Evolutionary conservation across 2,888 invertebrate species (phyloP), one percentile per base, ranked within the genome.

Genomic region (Protonemura montana): DNA sequence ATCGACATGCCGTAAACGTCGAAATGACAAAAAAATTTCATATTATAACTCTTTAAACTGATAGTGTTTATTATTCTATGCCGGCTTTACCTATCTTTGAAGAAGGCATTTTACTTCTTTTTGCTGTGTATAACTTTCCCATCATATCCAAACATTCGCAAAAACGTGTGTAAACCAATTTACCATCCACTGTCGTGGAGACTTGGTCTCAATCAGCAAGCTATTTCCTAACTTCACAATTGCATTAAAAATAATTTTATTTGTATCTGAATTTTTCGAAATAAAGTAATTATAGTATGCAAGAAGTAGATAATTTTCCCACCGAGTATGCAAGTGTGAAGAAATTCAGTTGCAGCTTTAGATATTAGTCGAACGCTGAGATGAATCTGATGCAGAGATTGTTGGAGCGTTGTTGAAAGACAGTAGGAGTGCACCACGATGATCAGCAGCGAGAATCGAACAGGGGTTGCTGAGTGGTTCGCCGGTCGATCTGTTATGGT

Each of bases 401-500:
- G 59, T 2, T 13, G 1, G 13, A 13, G 59, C 13, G 59, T 10
- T 1, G 21, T 59, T 7, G 59, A 21, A 21, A 59, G 59, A 21
- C 2, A 21, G 16, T 21, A 21, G 16, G 3, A 59, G 7, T 59
- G 6, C 59, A 21, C 16, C 21, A 59, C 13, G 59, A 59, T 59
- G 59, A 59, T 21, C 59, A 21, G 16, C 59, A 59, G 21, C 59
- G 3, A 10, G 6, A 59, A 59, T 59, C 59, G 2, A 1, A 16
- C 21, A 59, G 59, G 59, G 59, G 59, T 59, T 10, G 59, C 59
- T 21, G 59, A 59, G 81, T 81, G 81, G 81, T 30, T 81, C 16
- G 27, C 81, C 0, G 94, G 94, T 16, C 96, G 96, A 90, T 95
- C 94, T 91, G 93, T 99, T 82, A 97, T 99, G 89, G 94, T 99